Base-by-base conservation (phyloP, 2,113 vertebrate species). In the Peucedramus taeniatus region DNA sequence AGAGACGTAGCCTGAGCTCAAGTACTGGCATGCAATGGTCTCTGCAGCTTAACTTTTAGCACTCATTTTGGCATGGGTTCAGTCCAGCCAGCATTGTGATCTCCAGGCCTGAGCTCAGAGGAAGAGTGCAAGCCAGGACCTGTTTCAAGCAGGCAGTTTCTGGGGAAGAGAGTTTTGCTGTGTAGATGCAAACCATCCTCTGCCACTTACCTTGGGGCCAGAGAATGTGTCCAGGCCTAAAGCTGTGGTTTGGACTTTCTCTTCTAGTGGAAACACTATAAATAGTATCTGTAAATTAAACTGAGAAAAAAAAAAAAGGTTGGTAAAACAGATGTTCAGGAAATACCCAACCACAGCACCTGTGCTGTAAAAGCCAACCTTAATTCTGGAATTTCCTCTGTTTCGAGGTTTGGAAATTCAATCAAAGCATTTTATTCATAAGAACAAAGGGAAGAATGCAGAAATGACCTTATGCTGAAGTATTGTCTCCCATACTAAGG, bases 261-360 rank as follows among this genome's bases (percentile, higher is more conserved):
- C 14, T 90, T 80, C 69, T 80, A 65, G 24, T 40, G 15, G 22
- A 64, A 1, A 2, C 22, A 83, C 66, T 80, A 88, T 80, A 95
- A 96, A 81, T 64, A 85, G 54, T 72, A 20, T 85, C 80, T 91
- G 39, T 15, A 85, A 82, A 60, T 93, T 91, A 53, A 45, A 30
- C 8, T 61, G 28, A 15, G 23, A 6, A 19, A 45, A 65, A 78
- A 44, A 63, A 50, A 39, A 63, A 31, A 18, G 4, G 39, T 66
- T 92, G 51, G 49, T 82, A 78, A 75, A 91, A 78, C 80, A 89
- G 42, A 54, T 93, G 80, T 84, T 92, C 65, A 76, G 94, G 95
- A 94, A 89, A 87, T 82, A 40, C 28, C 60, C n/a, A 75, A 70
- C 80, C 27, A 2, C 89, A 90, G 56, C 83, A 94, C 77, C 91